Base-by-base conservation (phyloP, 2,888 invertebrate species). In the Eupithecia inturbata region DNA sequence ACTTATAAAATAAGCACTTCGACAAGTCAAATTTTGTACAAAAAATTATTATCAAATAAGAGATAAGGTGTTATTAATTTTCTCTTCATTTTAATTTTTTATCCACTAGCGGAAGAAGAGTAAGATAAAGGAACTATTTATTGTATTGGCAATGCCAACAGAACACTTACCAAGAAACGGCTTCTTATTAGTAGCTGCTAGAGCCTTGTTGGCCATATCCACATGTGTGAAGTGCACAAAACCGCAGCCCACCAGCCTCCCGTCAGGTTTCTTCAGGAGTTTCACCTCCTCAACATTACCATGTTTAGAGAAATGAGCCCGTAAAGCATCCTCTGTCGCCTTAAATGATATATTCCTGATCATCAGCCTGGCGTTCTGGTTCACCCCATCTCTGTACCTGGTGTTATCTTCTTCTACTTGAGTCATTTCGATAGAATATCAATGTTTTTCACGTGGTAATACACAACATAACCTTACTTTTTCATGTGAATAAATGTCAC, bases 201-300 rank as follows among this genome's bases (percentile, higher is more conserved):
- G 95, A 0, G 98, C 99, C 84, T 97, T 96, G 22, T 97, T 96
- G 10, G 99, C 99, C 91, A 96, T 96, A 75, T 96, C 96, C 6
- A 97, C 95, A 26, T 95, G 95, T 68, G 95, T 95, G 85, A 96
- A 99, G 87, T 99, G 98, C 3, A 99, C 95, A 90, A 99, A 99
- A 4, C 97, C 98, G 90, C 98, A 98, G 6, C 99, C 99, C 1
- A 97, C 96, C 14, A 97, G 91, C 84, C 96, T 96, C 0, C 97
- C 97, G 90, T 97, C 96, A 0, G 96, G 94, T 78, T 95, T 96
- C 82, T 96, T 96, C n/a, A 97, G 87, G 49, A 98, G 87, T 81
- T 96, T 96, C 0, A 98, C 95, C 82, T 98, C 97, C 77, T 95
- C 95, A 3, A 98, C 95, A 41, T 95, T 95, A 0, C 98, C 98